Conservation (phyloP, 2,797 vertebrate species). For the Liparis tanakae region DNA sequence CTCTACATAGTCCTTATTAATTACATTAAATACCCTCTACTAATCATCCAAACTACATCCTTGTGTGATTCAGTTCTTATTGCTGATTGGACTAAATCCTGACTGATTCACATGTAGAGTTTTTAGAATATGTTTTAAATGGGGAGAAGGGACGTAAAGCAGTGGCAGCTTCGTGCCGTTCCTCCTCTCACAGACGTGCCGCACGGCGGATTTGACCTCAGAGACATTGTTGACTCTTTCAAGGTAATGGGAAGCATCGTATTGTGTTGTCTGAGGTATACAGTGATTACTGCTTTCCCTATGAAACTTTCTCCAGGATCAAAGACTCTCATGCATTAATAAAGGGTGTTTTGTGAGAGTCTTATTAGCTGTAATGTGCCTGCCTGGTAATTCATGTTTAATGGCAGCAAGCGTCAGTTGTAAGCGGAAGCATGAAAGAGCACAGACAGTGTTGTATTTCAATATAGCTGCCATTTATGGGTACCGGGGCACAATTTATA, state of each 20-base stretch:
- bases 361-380: conserved; percentile 84
- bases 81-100: conserved; percentile 8
- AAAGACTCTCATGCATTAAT: conserved; percentile 81
- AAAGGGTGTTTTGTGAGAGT: conserved; percentile 80
- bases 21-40: conserved; percentile 5
- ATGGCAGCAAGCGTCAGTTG: conserved; percentile 78
- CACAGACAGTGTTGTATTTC: conserved; percentile 84
- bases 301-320: conserved; percentile 78
- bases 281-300: conserved; percentile 70
- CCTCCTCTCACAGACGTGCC: conserved; percentile 35
- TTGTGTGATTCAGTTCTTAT: background rate
- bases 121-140: conserved; percentile 25
- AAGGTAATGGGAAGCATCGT: conserved; percentile 73
- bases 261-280: conserved; percentile 71
- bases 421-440: conserved; percentile 76
- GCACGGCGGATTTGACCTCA: conserved; percentile 66
- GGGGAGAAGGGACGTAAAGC: conserved; percentile 31
- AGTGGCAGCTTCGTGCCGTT: conserved; percentile 29
- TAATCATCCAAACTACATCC: conserved; percentile 1
- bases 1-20: background rate
- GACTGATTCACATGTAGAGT: background rate
- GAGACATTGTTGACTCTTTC: conserved; percentile 64
- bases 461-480: conserved; percentile 85
- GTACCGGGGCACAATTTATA: conserved; percentile 82
- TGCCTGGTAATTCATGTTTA: conserved; percentile 81